phyloP scores from a whole-genome alignment of 2,797 vertebrate genomes.

The Pangasius macronema region DNA sequence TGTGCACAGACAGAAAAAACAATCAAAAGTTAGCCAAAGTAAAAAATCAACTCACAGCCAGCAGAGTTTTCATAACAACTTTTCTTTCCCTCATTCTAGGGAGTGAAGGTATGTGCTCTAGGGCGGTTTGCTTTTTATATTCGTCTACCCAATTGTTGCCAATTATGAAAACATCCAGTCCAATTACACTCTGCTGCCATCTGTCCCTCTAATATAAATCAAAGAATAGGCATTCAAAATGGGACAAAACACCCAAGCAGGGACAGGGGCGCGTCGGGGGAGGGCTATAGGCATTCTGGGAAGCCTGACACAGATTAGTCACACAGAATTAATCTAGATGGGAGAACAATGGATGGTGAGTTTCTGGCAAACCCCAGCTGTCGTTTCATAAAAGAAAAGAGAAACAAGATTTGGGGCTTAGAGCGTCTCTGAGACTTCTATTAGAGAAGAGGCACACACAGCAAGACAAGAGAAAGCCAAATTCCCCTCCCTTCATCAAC shows the following conservation, averaged over 20 bases:
- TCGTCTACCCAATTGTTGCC: slow-evolving; percentile 53
- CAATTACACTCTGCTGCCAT: slow-evolving; percentile 70
- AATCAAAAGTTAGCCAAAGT: slow-evolving; percentile 31
- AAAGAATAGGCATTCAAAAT: slow-evolving; percentile 64
- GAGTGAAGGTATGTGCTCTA: slow-evolving; percentile 51
- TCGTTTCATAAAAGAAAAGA: slow-evolving; percentile 90
- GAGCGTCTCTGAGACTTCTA: slow-evolving; percentile 81
- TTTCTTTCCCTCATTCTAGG: neutral
- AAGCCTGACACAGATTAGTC: slow-evolving; percentile 97
- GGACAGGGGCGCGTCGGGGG: slow-evolving; percentile 43
- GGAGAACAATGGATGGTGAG: slow-evolving; percentile 88
- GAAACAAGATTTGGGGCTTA: slow-evolving; percentile 94
- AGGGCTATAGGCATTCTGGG: slow-evolving; percentile 85
- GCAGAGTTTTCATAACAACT: neutral
- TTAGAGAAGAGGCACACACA: slow-evolving; percentile 76
- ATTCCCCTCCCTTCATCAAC: slow-evolving; percentile 28
- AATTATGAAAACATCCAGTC: slow-evolving; percentile 66
- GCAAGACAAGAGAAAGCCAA: slow-evolving; percentile 69
- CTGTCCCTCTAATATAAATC: slow-evolving; percentile 73
- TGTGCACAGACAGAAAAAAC: slow-evolving; percentile 37
- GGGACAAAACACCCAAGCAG: slow-evolving; percentile 58
- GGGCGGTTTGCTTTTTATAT: slow-evolving; percentile 47
- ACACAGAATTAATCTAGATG: slow-evolving; percentile 94
- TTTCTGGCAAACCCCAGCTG: slow-evolving; percentile 97
- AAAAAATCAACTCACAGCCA: slow-evolving; percentile 30